Percentiles rank a stretch among this genome's conserved stretches.
Evolutionary conservation across 1,140 invertebrate genomes (phyloP).

Genomic region (Nebria ingens): DNA sequence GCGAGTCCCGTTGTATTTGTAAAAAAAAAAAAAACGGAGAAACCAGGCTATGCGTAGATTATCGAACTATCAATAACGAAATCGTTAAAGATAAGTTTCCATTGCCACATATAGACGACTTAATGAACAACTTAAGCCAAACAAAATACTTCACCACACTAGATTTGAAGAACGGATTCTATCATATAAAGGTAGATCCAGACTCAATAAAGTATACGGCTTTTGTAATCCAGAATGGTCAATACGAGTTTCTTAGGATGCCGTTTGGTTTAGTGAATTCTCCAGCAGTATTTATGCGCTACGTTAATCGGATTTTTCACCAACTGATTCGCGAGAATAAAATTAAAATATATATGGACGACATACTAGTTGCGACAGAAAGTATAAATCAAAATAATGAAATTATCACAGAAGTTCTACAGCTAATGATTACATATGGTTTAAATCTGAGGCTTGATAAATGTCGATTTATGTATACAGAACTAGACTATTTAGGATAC

Average conservation of each 20-base stretch:
- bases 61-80: constrained; percentile 20
- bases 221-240: background rate
- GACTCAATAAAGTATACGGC: background rate
- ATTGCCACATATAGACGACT: background rate
- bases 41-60: constrained; percentile 29
- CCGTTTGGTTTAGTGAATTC: background rate
- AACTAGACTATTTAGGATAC: constrained; percentile 25
- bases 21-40: constrained; percentile 34
- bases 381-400: constrained; percentile 16
- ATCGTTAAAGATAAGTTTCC: background rate
- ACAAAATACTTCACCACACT: background rate
- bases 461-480: constrained; percentile 11
- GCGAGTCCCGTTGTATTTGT: constrained; percentile 33
- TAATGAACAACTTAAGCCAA: background rate
- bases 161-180: background rate
- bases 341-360: constrained; percentile 19
- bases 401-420: constrained; percentile 16
- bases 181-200: background rate
- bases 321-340: constrained; percentile 11
- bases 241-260: background rate
- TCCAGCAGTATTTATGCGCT: constrained; percentile 13
- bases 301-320: constrained; percentile 13
- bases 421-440: constrained; percentile 3
- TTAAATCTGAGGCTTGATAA: constrained; percentile 12
- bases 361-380: constrained; percentile 18